Evolutionary conservation across 2,888 invertebrate species (phyloP).

Genomic region (Drosophila helvetica): DNA sequence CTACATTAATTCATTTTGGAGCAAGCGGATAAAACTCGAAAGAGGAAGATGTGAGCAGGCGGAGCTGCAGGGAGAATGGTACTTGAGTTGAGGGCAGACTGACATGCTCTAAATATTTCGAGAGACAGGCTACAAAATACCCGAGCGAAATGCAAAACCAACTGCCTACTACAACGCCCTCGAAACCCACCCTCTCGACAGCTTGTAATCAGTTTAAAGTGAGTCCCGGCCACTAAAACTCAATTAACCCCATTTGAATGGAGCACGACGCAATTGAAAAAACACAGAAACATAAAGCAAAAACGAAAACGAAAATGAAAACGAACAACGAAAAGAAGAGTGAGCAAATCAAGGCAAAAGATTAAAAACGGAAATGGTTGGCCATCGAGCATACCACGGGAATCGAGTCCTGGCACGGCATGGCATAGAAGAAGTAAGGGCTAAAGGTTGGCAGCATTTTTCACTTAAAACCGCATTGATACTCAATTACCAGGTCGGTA

Average conservation of each 20-base stretch:
- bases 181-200: conserved; percentile 28
- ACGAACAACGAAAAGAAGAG: conserved; percentile 33
- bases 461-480: conserved; percentile 81
- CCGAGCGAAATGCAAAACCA: conserved; percentile 57
- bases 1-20: conserved; percentile 68
- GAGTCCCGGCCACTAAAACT: conserved; percentile 79
- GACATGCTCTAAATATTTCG: conserved; percentile 69
- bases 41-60: not conserved
- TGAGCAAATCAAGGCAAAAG: conserved; percentile 72
- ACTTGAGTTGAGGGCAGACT: conserved; percentile 57
- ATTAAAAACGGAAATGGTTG: conserved; percentile 70
- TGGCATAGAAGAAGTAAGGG: not conserved
- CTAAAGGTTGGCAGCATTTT: conserved; percentile 61
- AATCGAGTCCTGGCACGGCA: not conserved
- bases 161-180: conserved; percentile 42
- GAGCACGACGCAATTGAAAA: conserved; percentile 64
- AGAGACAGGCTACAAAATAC: conserved; percentile 42
- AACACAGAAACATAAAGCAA: conserved; percentile 34
- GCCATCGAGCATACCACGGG: conserved; percentile 37
- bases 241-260: conserved; percentile 79
- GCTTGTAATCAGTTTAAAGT: conserved; percentile 77
- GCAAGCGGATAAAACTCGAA: conserved; percentile 2
- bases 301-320: conserved; percentile 18
- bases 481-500: conserved; percentile 72
- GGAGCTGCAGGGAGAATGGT: conserved; percentile 6